Evolutionary conservation across 2,888 invertebrate species (phyloP), one percentile per base, ranked within the genome.

Genomic region (Macrophya annulata): DNA sequence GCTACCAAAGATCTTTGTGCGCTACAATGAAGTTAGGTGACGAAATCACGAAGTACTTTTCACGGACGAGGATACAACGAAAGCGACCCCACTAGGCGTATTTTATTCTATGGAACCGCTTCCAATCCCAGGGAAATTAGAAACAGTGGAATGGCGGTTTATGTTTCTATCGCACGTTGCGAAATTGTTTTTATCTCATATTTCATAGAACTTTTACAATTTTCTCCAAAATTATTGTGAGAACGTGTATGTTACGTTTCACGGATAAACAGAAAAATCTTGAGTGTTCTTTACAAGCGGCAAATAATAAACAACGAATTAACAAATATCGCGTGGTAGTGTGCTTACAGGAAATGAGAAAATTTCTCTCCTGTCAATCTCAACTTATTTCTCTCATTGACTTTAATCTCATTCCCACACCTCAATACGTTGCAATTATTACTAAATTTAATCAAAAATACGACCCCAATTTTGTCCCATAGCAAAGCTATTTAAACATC

Each of bases 141-240:
- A 59, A 81, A 68, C 82, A 83, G 68, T 83, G 82, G 82, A 83
- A 83, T 83, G 82, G 82, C 82, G 82, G 48, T 83, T 45, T 48
- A 51, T 83, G 82, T 82, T 68, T 31, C 68, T 2, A 68, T 83
- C 51, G 68, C 68, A 83, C 82, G 82, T 83, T 83, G 65, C 82
- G 82, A 40, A 48, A 40, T 83, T 83, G 82, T 83, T 83, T 83
- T 65, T n/a, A 68, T 83, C 43, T 40, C 43, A 43, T 68, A 25
- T 83, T 68, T 68, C 25, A 9, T 48, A 68, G 48, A 68, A 68
- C 43, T 83, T 45, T 65, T 68, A 68, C 68, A 68, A 83, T 83
- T 48, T 31, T 83, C 8, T 1, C n/a, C 10, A 9, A 83, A 83
- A 83, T 83, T 83, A 83, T n/a, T 51, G 82, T 65, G 65, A 68